Percentiles rank a stretch among this genome's conserved stretches.
Evolutionary conservation across 2,113 vertebrate species (phyloP).

Genomic region (Theropithecus gelada): DNA sequence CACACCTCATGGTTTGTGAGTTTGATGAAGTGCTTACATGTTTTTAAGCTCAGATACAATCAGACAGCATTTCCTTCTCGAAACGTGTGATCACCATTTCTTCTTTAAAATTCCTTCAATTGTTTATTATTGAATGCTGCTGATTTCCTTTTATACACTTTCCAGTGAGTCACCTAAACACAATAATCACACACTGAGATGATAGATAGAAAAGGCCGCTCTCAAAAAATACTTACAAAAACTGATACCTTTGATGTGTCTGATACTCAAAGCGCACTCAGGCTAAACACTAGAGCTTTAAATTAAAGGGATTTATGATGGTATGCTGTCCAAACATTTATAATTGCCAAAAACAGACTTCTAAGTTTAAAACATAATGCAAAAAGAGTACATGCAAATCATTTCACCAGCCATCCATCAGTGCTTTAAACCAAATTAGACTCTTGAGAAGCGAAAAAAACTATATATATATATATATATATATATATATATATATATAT

Average conservation of each 20-base stretch:
- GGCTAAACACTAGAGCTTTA: background rate
- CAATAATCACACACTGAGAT: conserved; percentile 55
- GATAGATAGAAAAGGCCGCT: conserved; percentile 43
- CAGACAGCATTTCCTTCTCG: conserved; percentile 17
- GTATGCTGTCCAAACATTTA: conserved; percentile 63
- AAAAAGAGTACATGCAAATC: conserved; percentile 44
- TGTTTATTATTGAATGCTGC: background rate
- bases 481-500: background rate
- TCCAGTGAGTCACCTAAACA: conserved; percentile 25
- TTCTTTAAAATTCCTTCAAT: background rate
- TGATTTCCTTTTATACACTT: conserved; percentile 57
- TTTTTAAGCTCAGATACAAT: conserved; percentile 22
- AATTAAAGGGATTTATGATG: background rate
- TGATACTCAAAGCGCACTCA: conserved; percentile 66
- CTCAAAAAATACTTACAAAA: conserved; percentile 48
- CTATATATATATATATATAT: too few species aligned
- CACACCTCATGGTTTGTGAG: background rate
- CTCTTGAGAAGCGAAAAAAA: background rate
- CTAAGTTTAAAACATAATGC: conserved; percentile 14
- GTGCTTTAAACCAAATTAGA: conserved; percentile 56
- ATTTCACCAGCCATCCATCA: conserved; percentile 15
- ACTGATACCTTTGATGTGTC: conserved; percentile 18
- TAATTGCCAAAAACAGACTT: conserved; percentile 33
- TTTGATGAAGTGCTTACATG: background rate
- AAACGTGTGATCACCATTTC: conserved; percentile 35